phyloP scores from a whole-genome alignment of 2,888 invertebrate species.

The Balanococcus diminutus region DNA sequence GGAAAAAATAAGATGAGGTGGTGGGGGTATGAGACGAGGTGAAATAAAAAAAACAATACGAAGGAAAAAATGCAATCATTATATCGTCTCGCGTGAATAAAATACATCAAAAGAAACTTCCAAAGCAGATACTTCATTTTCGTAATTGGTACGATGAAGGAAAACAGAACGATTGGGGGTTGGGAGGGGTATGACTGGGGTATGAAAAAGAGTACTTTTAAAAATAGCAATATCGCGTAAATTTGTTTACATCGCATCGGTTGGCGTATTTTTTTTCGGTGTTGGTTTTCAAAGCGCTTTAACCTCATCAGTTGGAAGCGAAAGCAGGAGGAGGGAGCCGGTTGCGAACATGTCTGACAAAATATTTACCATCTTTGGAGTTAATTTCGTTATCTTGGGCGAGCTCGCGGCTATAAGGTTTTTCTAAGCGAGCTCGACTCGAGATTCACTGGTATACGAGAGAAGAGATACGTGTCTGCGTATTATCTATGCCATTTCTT shows the following conservation, averaged over 20 bases:
- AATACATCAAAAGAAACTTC: conserved; percentile 34
- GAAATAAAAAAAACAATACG: neutral
- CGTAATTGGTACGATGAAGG: conserved; percentile 4
- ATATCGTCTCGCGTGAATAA: conserved; percentile 42
- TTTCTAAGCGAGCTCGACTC: no score
- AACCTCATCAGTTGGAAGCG: neutral
- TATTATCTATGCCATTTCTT: no score
- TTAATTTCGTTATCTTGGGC: neutral
- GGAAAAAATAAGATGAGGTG: neutral
- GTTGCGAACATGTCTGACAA: neutral
- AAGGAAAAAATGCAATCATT: conserved; percentile 33
- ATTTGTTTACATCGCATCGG: neutral
- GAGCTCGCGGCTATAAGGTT: neutral
- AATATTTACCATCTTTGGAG: neutral
- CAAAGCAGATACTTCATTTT: conserved; percentile 35
- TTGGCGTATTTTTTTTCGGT: neutral
- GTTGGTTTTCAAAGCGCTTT: neutral
- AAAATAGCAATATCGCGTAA: conserved; percentile 2
- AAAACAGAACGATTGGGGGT: neutral
- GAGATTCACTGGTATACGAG: no score
- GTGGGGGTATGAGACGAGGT: neutral
- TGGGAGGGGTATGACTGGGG: no score
- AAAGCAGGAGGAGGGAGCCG: neutral
- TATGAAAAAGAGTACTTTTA: neutral
- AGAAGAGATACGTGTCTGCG: no score